Evolutionary conservation across 2,113 vertebrate genomes (phyloP).

Genomic region (Macheiramphus alcinus): DNA sequence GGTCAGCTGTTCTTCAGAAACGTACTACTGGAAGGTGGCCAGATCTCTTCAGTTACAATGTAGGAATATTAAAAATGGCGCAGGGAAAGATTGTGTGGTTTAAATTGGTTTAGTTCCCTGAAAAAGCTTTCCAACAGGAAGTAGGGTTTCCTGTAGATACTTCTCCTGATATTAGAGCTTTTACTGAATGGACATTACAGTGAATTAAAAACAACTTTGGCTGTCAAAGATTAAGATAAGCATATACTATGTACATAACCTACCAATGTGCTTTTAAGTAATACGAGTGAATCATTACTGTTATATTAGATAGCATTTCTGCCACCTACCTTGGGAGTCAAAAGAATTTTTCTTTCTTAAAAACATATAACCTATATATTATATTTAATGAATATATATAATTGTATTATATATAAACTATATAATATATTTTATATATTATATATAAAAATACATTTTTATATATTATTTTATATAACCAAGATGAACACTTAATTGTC

Average conservation of each 20-base stretch:
- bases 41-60: not conserved
- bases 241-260: not conserved
- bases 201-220: not conserved
- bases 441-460: not conserved
- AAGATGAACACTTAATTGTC: not conserved
- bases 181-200: not conserved
- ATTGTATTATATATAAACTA: not conserved
- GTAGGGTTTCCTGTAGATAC: not conserved
- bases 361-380: not conserved
- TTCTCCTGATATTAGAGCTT: not conserved
- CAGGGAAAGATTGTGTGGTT: not conserved
- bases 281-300: not conserved
- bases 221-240: not conserved
- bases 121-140: not conserved
- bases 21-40: not conserved
- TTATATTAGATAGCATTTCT: not conserved
- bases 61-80: not conserved
- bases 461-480: not conserved
- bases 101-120: not conserved
- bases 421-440: too few relatives aligned
- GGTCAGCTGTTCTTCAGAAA: not conserved
- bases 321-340: not conserved
- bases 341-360: not conserved
- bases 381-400: too few relatives aligned
- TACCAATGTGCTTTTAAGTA: not conserved